phyloP scores from a whole-genome alignment of 2,113 vertebrate species.

The Oreamnos americanus region DNA sequence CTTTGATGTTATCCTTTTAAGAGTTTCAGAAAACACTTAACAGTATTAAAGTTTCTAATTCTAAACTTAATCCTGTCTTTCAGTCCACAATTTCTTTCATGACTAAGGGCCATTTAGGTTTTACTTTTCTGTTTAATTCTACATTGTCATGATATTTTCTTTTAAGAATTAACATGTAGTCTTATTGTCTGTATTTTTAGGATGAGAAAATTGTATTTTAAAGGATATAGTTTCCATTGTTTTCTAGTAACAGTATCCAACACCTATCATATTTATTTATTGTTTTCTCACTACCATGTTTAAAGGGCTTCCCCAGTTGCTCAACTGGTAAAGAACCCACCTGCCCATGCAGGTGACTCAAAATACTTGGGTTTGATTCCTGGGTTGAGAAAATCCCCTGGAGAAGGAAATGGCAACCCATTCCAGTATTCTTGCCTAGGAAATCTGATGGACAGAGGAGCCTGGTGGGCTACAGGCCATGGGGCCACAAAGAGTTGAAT shows the following conservation, averaged over 20 bases:
- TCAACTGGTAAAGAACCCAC: background rate
- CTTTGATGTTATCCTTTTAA: background rate
- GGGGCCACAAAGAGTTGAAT: background rate
- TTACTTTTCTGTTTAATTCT: background rate
- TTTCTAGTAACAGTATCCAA: background rate
- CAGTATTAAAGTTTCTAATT: background rate
- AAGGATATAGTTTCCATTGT: background rate
- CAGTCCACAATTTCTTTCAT: background rate
- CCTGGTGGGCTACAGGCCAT: rapidly evolving
- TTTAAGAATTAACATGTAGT: background rate
- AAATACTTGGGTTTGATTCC: background rate
- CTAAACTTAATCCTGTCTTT: background rate
- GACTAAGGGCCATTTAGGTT: background rate
- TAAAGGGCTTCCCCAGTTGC: background rate
- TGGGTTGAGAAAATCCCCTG: background rate
- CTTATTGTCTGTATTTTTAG: background rate
- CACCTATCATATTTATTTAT: background rate
- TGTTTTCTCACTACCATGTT: background rate
- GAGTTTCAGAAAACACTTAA: background rate
- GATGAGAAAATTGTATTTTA: background rate
- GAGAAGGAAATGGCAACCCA: background rate
- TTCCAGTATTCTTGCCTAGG: background rate
- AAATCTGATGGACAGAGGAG: background rate
- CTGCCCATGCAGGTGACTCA: background rate
- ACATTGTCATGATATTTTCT: background rate